phyloP scores from a whole-genome alignment of 2,888 invertebrate genomes.

The Aquatica leii region DNA sequence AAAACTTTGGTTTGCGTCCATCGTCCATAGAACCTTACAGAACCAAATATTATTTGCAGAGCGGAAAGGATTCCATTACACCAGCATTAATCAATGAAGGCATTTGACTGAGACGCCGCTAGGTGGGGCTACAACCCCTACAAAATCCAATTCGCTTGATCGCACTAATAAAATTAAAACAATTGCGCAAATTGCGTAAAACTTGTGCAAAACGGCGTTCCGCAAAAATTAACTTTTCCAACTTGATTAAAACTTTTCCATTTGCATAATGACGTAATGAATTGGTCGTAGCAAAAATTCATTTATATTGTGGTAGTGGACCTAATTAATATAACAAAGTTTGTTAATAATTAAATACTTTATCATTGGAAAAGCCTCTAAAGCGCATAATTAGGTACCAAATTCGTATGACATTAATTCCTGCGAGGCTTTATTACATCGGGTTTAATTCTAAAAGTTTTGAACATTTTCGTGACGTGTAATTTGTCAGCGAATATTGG shows the following conservation, averaged over 20 bases:
- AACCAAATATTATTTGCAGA: too few relatives aligned
- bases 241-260: slow-evolving; percentile 2
- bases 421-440: slow-evolving; percentile 22
- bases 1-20: too few relatives aligned
- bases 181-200: background rate
- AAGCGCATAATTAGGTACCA: slow-evolving; percentile 32
- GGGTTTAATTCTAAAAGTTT: slow-evolving; percentile 34
- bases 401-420: slow-evolving; percentile 31
- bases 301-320: background rate
- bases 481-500: slow-evolving; percentile 34
- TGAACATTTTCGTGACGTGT: slow-evolving; percentile 31
- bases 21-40: too few relatives aligned
- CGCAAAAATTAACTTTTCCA: background rate
- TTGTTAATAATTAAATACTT: slow-evolving; percentile 9
- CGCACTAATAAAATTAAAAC: background rate
- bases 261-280: background rate
- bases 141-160: too few relatives aligned
- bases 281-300: background rate
- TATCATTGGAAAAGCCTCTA: slow-evolving; percentile 13
- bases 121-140: background rate
- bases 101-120: background rate
- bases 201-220: background rate
- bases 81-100: too few relatives aligned
- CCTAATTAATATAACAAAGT: background rate
- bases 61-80: too few relatives aligned